Evolutionary conservation across 2,888 invertebrate species (phyloP), one percentile per base, ranked within the genome.

Genomic region (Agrochola lychnidis): DNA sequence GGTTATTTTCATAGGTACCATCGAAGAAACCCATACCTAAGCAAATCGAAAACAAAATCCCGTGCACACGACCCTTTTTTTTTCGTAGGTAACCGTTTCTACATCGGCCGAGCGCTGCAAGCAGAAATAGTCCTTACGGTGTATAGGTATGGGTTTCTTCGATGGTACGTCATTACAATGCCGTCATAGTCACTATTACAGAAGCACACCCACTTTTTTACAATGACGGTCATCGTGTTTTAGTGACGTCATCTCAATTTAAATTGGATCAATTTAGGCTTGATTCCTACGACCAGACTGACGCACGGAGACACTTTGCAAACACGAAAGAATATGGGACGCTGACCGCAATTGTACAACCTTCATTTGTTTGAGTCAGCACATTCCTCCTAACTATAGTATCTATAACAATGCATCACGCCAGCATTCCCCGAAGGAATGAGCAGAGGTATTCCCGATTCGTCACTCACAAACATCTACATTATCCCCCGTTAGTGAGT

Each of bases 241-340:
- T n/a, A 2, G 10, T 70, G 70, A 78, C 76, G 78, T 77, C 16
- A 22, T 22, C 12, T 5, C 25, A 77, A 53, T 77, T 77, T 4
- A 51, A 61, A 70, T 40, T 69, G 36, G 53, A 59, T 36, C 69
- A 78, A 70, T 61, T 76, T 53, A 45, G 36, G 2, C 22, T 57
- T 59, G 30, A 76, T 40, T 57, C 48, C n/a, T 4, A 6, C 25
- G 16, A 19, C 19, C 25, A 48, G 6, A 19, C 30, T 57, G 64
- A 30, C n/a, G 22, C 19, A 14, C n/a, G 12, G 25, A 53, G 63
- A 45, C 25, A 25, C 16, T 40, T 22, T 12, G 10, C 22, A 42
- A 14, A n/a, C 16, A 51, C 2, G 10, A 48, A 48, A 1, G 1
- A 57, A 16, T 53, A 16, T 36, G 5, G 19, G 25, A 59, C 25